Conservation (phyloP, 2,797 vertebrate genomes). For the Pseudocheirus occidentalis region DNA sequence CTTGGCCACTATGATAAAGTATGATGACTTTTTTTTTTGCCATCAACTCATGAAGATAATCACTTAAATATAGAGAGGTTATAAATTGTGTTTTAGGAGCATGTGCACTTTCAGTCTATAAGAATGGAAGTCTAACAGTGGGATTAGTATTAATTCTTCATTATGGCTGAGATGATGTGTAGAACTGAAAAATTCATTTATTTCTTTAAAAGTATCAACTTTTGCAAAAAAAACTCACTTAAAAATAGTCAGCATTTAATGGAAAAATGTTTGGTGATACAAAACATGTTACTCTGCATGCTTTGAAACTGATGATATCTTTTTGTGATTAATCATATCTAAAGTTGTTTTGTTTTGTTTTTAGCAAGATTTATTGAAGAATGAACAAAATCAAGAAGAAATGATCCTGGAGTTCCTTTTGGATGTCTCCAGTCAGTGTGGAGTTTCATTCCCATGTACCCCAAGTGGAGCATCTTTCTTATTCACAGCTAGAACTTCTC, state of each 20-base stretch:
- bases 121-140: conserved; percentile 33
- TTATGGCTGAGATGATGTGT: conserved; percentile 15
- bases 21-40: not conserved
- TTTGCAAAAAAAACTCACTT: not conserved
- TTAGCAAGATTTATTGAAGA: conserved; percentile 92
- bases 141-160: conserved; percentile 47
- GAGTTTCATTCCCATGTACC: conserved; percentile 87
- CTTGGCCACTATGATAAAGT: not conserved
- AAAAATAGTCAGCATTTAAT: not conserved
- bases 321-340: conserved; percentile 54
- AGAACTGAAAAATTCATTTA: conserved; percentile 13
- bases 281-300: not conserved
- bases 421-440: conserved; percentile 90
- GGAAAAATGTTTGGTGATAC: not conserved
- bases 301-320: conserved; percentile 1
- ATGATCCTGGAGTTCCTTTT: conserved; percentile 90
- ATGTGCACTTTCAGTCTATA: not conserved
- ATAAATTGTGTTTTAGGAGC: not conserved
- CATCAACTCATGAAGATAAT: not conserved
- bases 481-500: conserved; percentile 82
- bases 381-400: conserved; percentile 90
- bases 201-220: not conserved
- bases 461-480: conserved; percentile 81
- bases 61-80: not conserved
- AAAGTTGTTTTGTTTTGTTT: conserved; percentile 78